Percentiles rank a stretch among this genome's conserved stretches.
Conservation (phyloP, 1,140 invertebrate genomes). For the Pachyrhynchus sulphureomaculatus region DNA sequence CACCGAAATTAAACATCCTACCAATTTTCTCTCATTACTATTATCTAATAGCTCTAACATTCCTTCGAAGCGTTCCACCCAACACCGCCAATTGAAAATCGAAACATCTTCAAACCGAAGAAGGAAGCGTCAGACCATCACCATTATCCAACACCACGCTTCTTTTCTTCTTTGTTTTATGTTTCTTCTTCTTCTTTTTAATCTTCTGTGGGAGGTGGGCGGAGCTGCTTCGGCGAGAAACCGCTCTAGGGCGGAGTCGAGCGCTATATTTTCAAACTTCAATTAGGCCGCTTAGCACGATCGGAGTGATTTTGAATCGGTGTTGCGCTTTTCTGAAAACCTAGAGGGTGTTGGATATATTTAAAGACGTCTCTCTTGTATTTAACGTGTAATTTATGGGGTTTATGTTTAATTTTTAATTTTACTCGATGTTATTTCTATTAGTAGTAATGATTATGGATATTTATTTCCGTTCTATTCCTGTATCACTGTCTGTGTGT, state of each 20-base stretch:
- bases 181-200: background rate
- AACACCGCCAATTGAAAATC: no score
- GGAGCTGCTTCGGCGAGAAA: constrained; percentile 12
- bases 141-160: constrained; percentile 5
- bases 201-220: constrained; percentile 12
- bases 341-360: constrained; percentile 14
- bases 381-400: no score
- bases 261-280: constrained; percentile 12
- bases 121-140: constrained; percentile 6
- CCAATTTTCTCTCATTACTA: no score
- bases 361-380: no score
- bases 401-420: no score
- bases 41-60: no score
- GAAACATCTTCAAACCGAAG: background rate
- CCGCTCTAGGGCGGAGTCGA: background rate
- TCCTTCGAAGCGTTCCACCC: no score
- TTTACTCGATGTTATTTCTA: no score
- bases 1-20: no score
- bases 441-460: no score
- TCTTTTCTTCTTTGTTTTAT: background rate
- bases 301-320: background rate
- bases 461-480: no score
- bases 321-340: background rate
- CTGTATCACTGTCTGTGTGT: no score
- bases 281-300: constrained; percentile 8